Base-by-base conservation (phyloP, 1,140 invertebrate genomes). In the Nylanderia fulva region DNA sequence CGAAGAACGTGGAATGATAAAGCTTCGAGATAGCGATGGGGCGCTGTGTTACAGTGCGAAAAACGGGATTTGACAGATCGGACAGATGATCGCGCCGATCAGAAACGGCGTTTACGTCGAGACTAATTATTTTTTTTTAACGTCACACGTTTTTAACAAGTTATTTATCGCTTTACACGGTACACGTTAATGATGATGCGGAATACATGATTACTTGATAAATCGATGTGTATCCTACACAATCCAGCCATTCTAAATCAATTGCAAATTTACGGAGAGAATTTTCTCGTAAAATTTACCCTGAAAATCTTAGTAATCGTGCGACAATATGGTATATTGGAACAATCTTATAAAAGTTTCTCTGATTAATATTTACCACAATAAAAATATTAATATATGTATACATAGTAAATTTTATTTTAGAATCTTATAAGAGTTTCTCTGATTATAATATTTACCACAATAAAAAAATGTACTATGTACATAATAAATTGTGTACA, bases 121-220 rank as follows among this genome's bases (percentile, higher is more conserved):
- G n/a, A 45, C 5, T 11, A 56, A 61, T 76, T 76, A 77, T 54
- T 63, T 85, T 54, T 63, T 85, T 74, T 68, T 27, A 74, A n/a
- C 21, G 27, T 36, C 13, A 72, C 13, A 0, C 52, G 21, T 6
- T 71, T 77, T 71, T 24, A 21, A 24, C 4, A n/a, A n/a, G 27
- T 39, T 56, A 68, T 68, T 66, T 82, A 75, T 48, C 76, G 39
- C 4, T 52, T n/a, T 6, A n/a, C 18, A 21, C 33, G 1, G 18
- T 77, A 36, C 52, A 56, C n/a, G 24, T 11, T 21, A 6, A 9
- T 15, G 27, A 21, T 8, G 21, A 42, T 29, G 24, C 11, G 11
- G 24, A 7, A 36, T 68, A 39, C 27, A 29, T 24, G 1, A 33
- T 15, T 69, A 21, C 6, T 3, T 64, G 5, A 48, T 29, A 48